phyloP scores from a whole-genome alignment of 2,113 vertebrate species.

The Leucopsar rothschildi region DNA sequence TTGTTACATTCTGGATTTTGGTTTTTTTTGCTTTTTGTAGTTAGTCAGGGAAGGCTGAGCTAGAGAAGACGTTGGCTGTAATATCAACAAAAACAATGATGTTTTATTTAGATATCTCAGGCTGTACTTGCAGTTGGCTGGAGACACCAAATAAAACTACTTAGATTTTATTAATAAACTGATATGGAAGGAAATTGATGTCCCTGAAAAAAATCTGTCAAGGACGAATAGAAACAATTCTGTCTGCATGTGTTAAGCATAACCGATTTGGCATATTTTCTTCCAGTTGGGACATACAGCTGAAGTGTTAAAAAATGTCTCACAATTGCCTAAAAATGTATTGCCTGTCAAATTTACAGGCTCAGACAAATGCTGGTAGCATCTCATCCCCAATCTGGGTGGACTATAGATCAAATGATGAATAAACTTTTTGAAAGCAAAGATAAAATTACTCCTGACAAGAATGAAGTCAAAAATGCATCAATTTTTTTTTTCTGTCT shows the following conservation, averaged over 20 bases:
- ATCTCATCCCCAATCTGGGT: neutral
- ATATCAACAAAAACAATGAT: neutral
- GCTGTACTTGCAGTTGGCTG: neutral
- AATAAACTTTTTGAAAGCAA: neutral
- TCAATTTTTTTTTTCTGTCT: neutral
- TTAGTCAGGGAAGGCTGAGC: neutral
- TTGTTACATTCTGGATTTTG: neutral
- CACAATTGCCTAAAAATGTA: neutral
- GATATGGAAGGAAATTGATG: neutral
- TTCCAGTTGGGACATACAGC: neutral
- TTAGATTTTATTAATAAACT: neutral
- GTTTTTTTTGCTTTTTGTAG: neutral
- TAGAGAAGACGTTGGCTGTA: neutral
- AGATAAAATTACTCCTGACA: neutral
- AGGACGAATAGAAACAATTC: neutral
- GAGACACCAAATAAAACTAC: neutral
- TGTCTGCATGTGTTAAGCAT: neutral
- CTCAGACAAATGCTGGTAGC: neutral
- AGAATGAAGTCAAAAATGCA: neutral
- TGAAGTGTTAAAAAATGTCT: neutral
- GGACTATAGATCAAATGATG: neutral
- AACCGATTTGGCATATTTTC: neutral
- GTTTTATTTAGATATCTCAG: neutral
- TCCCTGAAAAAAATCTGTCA: neutral
- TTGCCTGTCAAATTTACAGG: neutral